Conservation (phyloP, 2,797 vertebrate genomes). For the Anisognathus igniventris region DNA sequence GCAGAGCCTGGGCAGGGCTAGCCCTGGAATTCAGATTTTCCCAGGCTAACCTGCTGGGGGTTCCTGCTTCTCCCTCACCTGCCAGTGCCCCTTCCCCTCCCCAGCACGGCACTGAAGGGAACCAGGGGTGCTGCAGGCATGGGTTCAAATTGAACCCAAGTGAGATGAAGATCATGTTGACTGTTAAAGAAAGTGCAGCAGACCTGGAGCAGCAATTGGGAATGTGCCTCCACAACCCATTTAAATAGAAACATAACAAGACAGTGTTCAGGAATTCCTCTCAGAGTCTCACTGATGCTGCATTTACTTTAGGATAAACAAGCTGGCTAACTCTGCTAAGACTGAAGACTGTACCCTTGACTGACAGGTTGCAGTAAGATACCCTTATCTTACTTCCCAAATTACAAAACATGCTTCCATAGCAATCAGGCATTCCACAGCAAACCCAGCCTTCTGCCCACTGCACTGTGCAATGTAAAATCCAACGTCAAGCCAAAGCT, state of each 20-base stretch:
- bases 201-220: background rate
- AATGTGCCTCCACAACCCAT: background rate
- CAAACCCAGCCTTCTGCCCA: background rate
- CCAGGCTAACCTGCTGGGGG: background rate
- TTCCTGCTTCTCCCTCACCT: background rate
- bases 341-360: background rate
- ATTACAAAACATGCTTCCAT: accelerated
- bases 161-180: background rate
- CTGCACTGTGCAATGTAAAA: background rate
- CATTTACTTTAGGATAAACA: background rate
- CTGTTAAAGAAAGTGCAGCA: background rate
- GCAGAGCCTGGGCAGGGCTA: background rate
- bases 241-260: background rate
- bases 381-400: background rate
- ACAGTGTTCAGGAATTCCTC: background rate
- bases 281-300: background rate
- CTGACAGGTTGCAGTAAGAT: background rate
- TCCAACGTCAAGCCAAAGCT: background rate
- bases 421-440: background rate
- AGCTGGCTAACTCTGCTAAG: background rate
- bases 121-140: background rate
- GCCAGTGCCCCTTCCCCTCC: background rate
- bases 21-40: background rate
- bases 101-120: background rate
- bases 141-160: background rate